phyloP scores from a whole-genome alignment of 1,140 invertebrate species.

The Scaptomyza hsui region DNA sequence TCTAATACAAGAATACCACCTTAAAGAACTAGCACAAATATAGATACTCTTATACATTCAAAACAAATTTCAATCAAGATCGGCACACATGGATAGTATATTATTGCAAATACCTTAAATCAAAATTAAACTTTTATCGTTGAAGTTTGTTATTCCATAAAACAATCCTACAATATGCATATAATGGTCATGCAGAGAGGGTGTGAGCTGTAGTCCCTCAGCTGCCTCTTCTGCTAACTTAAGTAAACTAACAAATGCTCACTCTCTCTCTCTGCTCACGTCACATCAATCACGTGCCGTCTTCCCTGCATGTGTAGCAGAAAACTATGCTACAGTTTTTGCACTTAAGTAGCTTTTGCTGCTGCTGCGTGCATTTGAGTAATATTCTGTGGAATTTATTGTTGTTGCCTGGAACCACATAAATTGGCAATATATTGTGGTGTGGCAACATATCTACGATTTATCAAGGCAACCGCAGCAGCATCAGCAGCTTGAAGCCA shows the following conservation, averaged over 20 bases:
- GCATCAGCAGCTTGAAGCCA: constrained; percentile 1
- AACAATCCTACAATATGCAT: constrained; percentile 44
- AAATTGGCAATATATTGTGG: constrained; percentile 53
- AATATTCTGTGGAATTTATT: constrained; percentile 46
- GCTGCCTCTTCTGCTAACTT: constrained; percentile 20
- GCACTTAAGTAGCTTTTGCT: constrained; percentile 47
- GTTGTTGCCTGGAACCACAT: constrained; percentile 33
- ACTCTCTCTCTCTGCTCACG: background rate
- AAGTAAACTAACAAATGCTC: background rate
- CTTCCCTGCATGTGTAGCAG: constrained; percentile 49
- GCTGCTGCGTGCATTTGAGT: constrained; percentile 24
- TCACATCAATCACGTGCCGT: constrained; percentile 53
- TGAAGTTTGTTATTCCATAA: constrained; percentile 34
- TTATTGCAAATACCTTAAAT: constrained; percentile 27
- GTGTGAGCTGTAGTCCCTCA: no score
- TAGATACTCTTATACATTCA: no score
- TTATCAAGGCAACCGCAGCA: constrained; percentile 44
- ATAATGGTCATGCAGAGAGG: constrained; percentile 56
- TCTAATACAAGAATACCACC: no score
- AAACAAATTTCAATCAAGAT: constrained; percentile 4
- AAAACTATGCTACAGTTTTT: constrained; percentile 59
- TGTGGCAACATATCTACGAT: constrained; percentile 36
- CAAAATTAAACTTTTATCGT: constrained; percentile 42
- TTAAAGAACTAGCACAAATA: no score
- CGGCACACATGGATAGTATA: constrained; percentile 24